Base-by-base conservation (phyloP, 1,140 invertebrate genomes). In the Olivierus martensii region DNA sequence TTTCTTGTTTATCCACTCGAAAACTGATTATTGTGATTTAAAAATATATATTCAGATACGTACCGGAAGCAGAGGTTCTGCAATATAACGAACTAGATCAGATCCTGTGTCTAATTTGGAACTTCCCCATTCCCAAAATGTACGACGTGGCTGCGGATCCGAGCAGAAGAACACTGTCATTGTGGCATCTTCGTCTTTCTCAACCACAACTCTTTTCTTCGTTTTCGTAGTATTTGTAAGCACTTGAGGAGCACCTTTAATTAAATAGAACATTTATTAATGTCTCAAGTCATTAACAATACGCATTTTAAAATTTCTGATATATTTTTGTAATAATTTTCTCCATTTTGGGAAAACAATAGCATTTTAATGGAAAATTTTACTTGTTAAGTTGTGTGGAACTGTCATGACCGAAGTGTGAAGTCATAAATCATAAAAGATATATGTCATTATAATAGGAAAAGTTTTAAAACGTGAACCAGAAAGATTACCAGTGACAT, bases 41-140 rank as follows among this genome's bases (percentile, higher is more conserved):
- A 1, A 11, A 38, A 1, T 11, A n/a, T 17, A 15, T 4, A n/a
- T 41, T 12, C 7, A 19, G 6, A 46, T 28, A 17, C 45, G 14
- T 36, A 17, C 45, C 45, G 45, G 19, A 36, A 46, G 49, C 14
- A 60, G 18, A 2, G 21, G 38, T 15, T 56, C 52, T 19, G 59
- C 57, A 35, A 57, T 51, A 41, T 60, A 60, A 34, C 59, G 22
- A 3, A 54, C 45, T 5, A 47, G 49, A 9, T 18, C 39, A 18
- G 54, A 38, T 1, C 53, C 57, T 1, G 53, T 38, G 11, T 58
- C 53, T 7, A 58, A n/a, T 15, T 55, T 55, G 34, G 58, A 48
- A 18, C 55, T 59, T 2, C 61, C 62, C 58, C 58, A 63, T 22
- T 57, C 54, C 62, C 62, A 63, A 36, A 46, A 53, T 3, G 63